Conservation (phyloP, 53 echinoderm and acorn worm species). For the Echinometra lucunter region DNA sequence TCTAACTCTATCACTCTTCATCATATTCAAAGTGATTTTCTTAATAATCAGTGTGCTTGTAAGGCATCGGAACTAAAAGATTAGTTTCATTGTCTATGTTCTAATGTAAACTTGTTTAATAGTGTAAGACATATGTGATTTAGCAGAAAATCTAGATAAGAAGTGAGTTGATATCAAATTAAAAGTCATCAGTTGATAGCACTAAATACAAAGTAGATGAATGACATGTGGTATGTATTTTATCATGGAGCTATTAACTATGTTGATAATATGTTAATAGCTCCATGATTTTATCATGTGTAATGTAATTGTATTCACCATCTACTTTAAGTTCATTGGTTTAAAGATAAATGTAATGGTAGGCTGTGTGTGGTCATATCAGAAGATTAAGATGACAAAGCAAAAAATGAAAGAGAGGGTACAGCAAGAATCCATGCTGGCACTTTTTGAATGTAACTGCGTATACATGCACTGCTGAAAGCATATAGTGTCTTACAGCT, state of each 20-base stretch:
- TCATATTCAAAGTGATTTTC: no score
- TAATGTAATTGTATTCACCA: background rate
- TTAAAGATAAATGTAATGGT: background rate
- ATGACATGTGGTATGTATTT: no score
- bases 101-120: background rate
- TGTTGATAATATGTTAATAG: no score
- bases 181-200: background rate
- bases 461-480: background rate
- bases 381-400: background rate
- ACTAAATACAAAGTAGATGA: no score
- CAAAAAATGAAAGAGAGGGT: slow-evolving; percentile 16
- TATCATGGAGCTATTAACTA: no score
- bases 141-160: background rate
- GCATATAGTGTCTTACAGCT: background rate
- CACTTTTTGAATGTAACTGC: background rate
- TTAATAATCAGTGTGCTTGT: no score
- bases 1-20: no score
- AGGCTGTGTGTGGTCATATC: background rate
- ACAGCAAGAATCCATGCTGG: background rate
- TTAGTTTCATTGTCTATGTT: background rate
- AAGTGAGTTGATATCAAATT: background rate
- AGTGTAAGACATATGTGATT: background rate
- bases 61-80: background rate
- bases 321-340: background rate
- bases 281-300: no score